Percentiles rank a stretch among this genome's conserved stretches.
phyloP scores from a whole-genome alignment of 2,888 invertebrate genomes.

The Harpalus rufipes region DNA sequence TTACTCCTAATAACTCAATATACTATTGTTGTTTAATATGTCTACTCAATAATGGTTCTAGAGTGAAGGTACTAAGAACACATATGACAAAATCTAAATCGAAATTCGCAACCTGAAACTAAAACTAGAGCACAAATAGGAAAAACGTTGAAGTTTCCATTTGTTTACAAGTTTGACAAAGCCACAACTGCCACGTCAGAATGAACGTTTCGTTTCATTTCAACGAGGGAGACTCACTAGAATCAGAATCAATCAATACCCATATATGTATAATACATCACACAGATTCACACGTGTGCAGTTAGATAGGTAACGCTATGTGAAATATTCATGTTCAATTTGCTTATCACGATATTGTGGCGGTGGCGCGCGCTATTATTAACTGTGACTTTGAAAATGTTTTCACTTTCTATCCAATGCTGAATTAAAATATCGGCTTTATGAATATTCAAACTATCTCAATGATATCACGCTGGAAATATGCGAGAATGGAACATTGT shows the following conservation, averaged over 20 bases:
- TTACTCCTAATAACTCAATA: too few relatives aligned
- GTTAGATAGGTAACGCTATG: not conserved
- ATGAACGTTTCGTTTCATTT: not conserved
- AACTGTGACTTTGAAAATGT: conserved; percentile 43
- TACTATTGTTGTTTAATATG: too few relatives aligned
- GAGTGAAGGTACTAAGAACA: too few relatives aligned
- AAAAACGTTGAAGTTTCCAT: not conserved
- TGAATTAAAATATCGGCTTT: conserved; percentile 42
- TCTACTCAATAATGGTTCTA: too few relatives aligned
- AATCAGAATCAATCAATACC: conserved; percentile 18
- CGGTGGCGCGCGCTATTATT: conserved; percentile 17
- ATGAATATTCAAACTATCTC: conserved; percentile 39
- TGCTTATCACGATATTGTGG: conserved; percentile 22
- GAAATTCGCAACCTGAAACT: not conserved
- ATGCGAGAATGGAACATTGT: not conserved
- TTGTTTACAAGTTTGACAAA: not conserved
- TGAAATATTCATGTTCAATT: conserved; percentile 36
- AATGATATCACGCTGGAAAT: not conserved
- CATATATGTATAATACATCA: conserved; percentile 20
- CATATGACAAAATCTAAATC: not conserved
- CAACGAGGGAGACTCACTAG: conserved; percentile 12
- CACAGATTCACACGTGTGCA: not conserved
- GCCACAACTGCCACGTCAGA: not conserved
- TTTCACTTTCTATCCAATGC: conserved; percentile 41
- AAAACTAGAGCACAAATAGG: not conserved